These are phyloP conservation scores for Myopa testacea DNA, from an alignment of 2,888 invertebrate species.

Conservation along the genomic window DNA sequence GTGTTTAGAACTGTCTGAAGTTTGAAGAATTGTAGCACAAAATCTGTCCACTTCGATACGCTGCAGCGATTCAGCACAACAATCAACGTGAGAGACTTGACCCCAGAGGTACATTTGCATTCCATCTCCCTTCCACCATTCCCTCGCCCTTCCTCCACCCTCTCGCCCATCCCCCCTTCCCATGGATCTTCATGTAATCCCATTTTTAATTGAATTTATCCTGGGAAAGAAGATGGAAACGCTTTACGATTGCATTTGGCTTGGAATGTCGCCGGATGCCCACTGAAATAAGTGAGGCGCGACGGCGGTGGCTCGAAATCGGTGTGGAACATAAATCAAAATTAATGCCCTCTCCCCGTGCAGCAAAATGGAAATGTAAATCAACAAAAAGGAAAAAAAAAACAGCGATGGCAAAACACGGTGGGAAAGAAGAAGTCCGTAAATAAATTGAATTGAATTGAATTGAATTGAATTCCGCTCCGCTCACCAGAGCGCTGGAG, in stretches of 20 bases:
- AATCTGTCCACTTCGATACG: background rate
- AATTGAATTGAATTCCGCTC: background rate
- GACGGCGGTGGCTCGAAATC: background rate
- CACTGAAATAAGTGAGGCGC: no score
- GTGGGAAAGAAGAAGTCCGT: background rate
- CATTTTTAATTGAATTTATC: slow-evolving; percentile 35
- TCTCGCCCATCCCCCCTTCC: background rate
- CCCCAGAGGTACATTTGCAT: no score
- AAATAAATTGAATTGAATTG: background rate
- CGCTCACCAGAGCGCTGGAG: background rate
- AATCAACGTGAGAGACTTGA: background rate
- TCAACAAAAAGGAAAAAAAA: background rate
- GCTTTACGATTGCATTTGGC: slow-evolving; percentile 19
- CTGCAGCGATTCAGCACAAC: background rate
- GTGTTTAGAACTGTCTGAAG: background rate
- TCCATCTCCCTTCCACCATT: no score
- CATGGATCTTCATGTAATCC: slow-evolving; percentile 19
- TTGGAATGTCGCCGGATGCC: background rate
- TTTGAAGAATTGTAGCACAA: background rate
- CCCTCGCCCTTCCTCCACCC: background rate
- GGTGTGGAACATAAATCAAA: background rate
- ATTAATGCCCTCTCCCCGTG: background rate
- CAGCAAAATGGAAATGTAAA: background rate
- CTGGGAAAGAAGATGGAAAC: slow-evolving; percentile 31
- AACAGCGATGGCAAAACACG: background rate